Conservation (phyloP, 2,888 invertebrate genomes). For the Ectobius pallidus region DNA sequence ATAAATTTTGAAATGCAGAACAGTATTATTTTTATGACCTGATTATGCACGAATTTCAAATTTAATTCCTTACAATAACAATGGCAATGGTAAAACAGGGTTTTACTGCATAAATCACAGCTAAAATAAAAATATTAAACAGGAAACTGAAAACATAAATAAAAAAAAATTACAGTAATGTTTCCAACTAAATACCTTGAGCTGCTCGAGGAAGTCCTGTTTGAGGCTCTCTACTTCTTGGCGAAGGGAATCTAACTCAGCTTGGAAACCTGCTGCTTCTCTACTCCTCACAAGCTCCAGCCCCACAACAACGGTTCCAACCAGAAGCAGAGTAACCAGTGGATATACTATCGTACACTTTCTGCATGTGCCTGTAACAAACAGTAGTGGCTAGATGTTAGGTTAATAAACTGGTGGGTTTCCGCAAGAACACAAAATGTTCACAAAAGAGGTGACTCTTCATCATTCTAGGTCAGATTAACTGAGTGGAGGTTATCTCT, state of each 20-base stretch:
- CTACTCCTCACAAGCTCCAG: conserved; percentile 10
- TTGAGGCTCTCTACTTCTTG: conserved; percentile 51
- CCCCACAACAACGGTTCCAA: conserved; percentile 21
- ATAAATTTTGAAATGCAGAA: no score
- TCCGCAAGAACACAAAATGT: no score
- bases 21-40: background rate
- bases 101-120: background rate
- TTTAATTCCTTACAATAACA: no score
- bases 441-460: no score
- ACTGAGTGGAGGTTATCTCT: no score
- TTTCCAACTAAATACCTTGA: conserved; percentile 53
- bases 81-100: no score
- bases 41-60: background rate
- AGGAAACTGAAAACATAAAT: background rate
- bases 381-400: no score
- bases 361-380: background rate
- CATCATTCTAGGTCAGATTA: no score
- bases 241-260: conserved; percentile 23
- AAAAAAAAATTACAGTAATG: conserved; percentile 49
- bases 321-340: conserved; percentile 1
- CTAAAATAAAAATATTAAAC: background rate
- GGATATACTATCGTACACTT: background rate
- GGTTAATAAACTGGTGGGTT: no score
- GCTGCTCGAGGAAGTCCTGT: conserved; percentile 50
- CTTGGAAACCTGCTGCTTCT: background rate